Evolutionary conservation across 1,140 invertebrate genomes (phyloP).

Genomic region (Adoxophyes honmai): DNA sequence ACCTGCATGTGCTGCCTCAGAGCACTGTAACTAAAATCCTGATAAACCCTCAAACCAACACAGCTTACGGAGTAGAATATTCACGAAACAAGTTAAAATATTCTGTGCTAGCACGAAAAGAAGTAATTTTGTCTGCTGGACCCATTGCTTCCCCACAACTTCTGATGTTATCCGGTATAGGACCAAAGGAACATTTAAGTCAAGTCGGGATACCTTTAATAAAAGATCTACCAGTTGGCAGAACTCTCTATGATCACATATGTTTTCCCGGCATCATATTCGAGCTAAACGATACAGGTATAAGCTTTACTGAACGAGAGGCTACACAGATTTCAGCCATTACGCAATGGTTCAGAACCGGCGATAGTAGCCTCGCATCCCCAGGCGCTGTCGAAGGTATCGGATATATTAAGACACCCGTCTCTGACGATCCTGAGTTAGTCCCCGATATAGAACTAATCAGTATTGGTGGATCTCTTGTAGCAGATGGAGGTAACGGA

Average conservation of each 20-base stretch:
- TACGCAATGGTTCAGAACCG: constrained; percentile 63
- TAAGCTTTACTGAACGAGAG: constrained; percentile 54
- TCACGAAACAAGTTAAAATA: constrained; percentile 55
- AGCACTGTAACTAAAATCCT: constrained; percentile 81
- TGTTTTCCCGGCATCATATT: constrained; percentile 82
- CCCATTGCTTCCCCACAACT: constrained; percentile 80
- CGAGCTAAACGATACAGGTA: constrained; percentile 72
- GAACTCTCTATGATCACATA: constrained; percentile 79
- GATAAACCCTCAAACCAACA: constrained; percentile 79
- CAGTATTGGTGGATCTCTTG: constrained; percentile 74
- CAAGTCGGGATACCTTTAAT: constrained; percentile 73
- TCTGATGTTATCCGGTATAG: constrained; percentile 83
- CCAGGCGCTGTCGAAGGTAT: constrained; percentile 81
- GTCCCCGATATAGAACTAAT: constrained; percentile 83
- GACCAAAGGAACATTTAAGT: constrained; percentile 77
- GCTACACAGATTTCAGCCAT: constrained; percentile 26
- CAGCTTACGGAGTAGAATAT: constrained; percentile 83
- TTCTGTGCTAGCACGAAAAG: constrained; percentile 70
- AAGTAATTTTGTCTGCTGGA: constrained; percentile 80
- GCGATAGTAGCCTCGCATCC: constrained; percentile 69
- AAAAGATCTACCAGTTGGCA: constrained; percentile 78
- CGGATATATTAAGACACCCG: constrained; percentile 80
- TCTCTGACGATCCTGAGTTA: constrained; percentile 75
- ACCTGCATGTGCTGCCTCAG: constrained; percentile 81
- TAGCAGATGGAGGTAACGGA: constrained; percentile 76